Evolutionary conservation across 2,113 vertebrate genomes (phyloP), one percentile per base, ranked within the genome.

Genomic region (Balaeniceps rex): DNA sequence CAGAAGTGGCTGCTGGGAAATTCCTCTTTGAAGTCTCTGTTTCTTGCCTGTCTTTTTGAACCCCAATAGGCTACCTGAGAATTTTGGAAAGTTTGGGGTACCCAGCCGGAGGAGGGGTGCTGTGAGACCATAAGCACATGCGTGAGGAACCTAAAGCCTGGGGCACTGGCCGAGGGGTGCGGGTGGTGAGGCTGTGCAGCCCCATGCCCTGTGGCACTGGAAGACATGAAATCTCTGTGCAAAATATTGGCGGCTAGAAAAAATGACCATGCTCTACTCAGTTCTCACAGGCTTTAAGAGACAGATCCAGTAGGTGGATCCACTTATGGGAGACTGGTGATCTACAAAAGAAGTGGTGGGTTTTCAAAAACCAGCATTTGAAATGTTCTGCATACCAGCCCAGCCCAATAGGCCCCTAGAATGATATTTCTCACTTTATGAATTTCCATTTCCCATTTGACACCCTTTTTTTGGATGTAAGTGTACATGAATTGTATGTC

Each of bases 121-220:
- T 52, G 29, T 70, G 69, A 61, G 54, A 63, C 10, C 4, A 6
- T 16, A 68, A 44, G 42, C 8, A 42, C 6, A 6, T 0, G 0
- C 7, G 18, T 36, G 49, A 87, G 38, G 47, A 42, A 63, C 23
- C 5, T 10, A 65, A 28, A 49, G 42, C 18, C 38, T 17, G 22
- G 13, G 40, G 29, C 19, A 23, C 19, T 22, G 28, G 7, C 63
- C 3, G 3, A 46, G 11, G 5, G 12, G 4, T 36, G 21, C 25
- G 46, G 40, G 7, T 17, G 14, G 23, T 36, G 46, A 61, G 29
- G 46, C 18, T 78, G 21, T 66, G 55, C 31, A 84, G 34, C 36
- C 40, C 51, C 18, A 28, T 7, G 14, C 15, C 19, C 46, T 31
- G 44, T 36, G 47, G 33, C 33, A 42, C 31, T 49, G n/a, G 38